Base-by-base conservation (phyloP, 2,113 vertebrate species). In the Laticauda colubrina region DNA sequence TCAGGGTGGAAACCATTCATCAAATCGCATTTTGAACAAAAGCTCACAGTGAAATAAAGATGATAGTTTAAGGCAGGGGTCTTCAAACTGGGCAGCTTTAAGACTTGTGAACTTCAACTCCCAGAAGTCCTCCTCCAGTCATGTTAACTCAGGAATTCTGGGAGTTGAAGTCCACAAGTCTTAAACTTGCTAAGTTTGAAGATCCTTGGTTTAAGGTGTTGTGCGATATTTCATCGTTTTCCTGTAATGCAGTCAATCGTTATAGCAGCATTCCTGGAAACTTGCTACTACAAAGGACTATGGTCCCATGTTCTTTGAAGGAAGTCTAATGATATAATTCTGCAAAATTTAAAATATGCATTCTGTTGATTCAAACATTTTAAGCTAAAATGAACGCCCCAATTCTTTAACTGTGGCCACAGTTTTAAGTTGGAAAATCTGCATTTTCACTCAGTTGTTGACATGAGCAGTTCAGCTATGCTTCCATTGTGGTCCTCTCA, bases 371-470 rank as follows among this genome's bases (percentile, higher is more conserved):
- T 51, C 53, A 88, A 96, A 91, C 89, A 5, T 2, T 89, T n/a
- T 18, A 85, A 55, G 81, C 23, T 90, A 48, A 43, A 26, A 18
- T 87, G 90, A 95, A 92, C 93, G 87, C 29, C 0, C 91, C 92
- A 20, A 8, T 29, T 45, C 20, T n/a, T 55, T 87, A 75, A 56
- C 29, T 26, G 6, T 29, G 18, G 59, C n/a, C 56, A 54, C 3
- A 43, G 21, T 1, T 8, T 48, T 48, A 86, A 75, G 29, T 45
- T 23, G 91, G 59, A 24, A 54, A 91, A 89, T 85, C 0, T 55
- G n/a, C 93, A 51, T 15, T n/a, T 75, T 75, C 69, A 20, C n/a
- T 75, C 69, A 34, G 69, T n/a, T 39, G n/a, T 39, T 75, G 34
- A 34, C 2, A 20, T 20, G n/a, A 75, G 15, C 29, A 34, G n/a